phyloP scores from a whole-genome alignment of 1,140 invertebrate genomes.

The Drosophila jambulina region DNA sequence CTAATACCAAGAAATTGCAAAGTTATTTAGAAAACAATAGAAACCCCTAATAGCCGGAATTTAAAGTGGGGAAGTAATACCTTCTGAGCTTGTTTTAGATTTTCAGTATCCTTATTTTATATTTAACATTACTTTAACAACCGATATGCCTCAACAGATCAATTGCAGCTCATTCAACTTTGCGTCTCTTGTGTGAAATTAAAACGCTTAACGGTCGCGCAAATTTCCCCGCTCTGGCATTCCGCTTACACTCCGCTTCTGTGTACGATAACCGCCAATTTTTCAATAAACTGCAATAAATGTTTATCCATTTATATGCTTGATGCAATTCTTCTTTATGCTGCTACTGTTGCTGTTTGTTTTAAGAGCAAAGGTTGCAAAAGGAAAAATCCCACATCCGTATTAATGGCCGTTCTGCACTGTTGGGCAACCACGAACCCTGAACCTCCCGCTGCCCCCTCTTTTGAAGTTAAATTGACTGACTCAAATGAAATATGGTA shows the following conservation, averaged over 20 bases:
- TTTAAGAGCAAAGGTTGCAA: constrained; percentile 52
- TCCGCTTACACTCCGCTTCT: constrained; percentile 15
- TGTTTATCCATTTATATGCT: constrained; percentile 79
- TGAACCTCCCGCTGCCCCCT: not conserved
- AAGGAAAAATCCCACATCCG: constrained; percentile 5
- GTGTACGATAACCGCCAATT: constrained; percentile 73
- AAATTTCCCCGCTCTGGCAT: constrained; percentile 33
- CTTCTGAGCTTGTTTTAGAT: not conserved
- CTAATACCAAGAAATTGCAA: too few relatives aligned
- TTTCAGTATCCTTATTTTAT: not conserved
- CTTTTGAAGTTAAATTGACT: constrained; percentile 28
- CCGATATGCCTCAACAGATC: constrained; percentile 2
- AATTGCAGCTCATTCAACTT: constrained; percentile 51
- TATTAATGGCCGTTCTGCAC: constrained; percentile 48
- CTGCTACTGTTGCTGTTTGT: constrained; percentile 43
- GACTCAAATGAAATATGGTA: constrained; percentile 14
- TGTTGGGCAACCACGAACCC: constrained; percentile 36
- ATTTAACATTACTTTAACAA: not conserved
- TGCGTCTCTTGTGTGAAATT: constrained; percentile 73
- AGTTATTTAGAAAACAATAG: not conserved
- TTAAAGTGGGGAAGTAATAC: too few relatives aligned
- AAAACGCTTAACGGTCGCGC: constrained; percentile 61
- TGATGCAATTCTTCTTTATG: constrained; percentile 57
- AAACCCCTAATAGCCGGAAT: not conserved
- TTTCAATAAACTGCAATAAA: constrained; percentile 84